Evolutionary conservation across 2,113 vertebrate genomes (phyloP).

Genomic region (human): DNA sequence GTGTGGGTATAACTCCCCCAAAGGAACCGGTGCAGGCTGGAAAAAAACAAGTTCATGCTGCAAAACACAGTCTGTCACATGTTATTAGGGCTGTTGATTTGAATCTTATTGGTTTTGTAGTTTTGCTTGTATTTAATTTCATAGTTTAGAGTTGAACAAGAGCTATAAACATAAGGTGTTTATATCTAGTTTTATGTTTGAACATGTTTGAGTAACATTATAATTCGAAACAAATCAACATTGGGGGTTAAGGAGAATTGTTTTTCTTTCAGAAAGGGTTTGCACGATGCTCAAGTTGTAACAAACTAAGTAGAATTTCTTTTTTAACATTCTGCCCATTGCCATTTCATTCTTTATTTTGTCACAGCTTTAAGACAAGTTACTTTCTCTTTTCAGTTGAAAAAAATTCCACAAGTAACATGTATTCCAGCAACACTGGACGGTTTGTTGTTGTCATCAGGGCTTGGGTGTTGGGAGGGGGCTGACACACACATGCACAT

Average conservation of each 20-base stretch:
- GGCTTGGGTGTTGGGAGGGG: background rate
- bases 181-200: slow-evolving; percentile 65
- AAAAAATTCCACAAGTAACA: background rate
- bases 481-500: accelerated
- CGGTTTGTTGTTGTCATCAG: background rate
- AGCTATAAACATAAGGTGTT: slow-evolving; percentile 64
- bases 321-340: background rate
- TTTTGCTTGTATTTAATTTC: slow-evolving; percentile 57
- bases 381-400: slow-evolving; percentile 36
- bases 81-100: background rate
- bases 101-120: slow-evolving; percentile 19
- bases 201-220: slow-evolving; percentile 54
- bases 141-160: slow-evolving; percentile 60
- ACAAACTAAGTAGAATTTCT: background rate
- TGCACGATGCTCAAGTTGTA: background rate
- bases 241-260: background rate
- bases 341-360: slow-evolving; percentile 7
- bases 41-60: background rate
- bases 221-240: slow-evolving; percentile 70
- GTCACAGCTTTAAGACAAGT: background rate
- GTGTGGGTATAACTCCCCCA: background rate
- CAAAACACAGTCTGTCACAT: background rate
- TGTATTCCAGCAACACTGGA: background rate
- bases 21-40: background rate
- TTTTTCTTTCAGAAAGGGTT: background rate